These are phyloP conservation scores for Lacerta bilineata DNA, from an alignment of 2,797 vertebrate genomes.

Conservation along the genomic window DNA sequence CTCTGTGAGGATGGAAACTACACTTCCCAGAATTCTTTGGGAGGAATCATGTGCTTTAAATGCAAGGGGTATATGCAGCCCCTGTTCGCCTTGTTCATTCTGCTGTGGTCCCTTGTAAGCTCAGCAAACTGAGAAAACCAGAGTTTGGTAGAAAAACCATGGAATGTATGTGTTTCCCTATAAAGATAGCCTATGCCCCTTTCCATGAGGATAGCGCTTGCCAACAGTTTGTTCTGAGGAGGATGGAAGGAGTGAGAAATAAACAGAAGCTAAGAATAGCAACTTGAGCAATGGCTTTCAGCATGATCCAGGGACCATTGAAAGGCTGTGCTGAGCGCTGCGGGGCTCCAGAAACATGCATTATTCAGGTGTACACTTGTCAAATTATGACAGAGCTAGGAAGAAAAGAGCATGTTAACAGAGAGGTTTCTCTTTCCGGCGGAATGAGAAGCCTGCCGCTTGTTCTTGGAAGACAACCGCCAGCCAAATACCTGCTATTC, in stretches of 20 bases:
- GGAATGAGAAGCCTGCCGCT: slow-evolving; percentile 25
- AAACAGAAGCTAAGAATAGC: slow-evolving; percentile 55
- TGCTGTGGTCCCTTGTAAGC: neutral
- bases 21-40: no score
- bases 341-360: slow-evolving; percentile 8
- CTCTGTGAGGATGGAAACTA: no score
- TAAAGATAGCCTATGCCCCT: neutral
- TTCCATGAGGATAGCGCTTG: neutral
- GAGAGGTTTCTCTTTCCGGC: slow-evolving; percentile 1
- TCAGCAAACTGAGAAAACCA: neutral
- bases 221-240: slow-evolving; percentile 39
- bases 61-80: no score
- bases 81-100: neutral
- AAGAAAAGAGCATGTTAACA: neutral
- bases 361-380: neutral
- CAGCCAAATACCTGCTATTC: slow-evolving; percentile 2
- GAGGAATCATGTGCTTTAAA: no score
- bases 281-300: neutral
- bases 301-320: slow-evolving; percentile 8
- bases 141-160: slow-evolving; percentile 2
- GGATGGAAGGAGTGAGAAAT: slow-evolving; percentile 53
- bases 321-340: neutral
- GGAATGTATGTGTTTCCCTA: slow-evolving; percentile 30
- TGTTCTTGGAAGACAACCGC: neutral
- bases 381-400: neutral